These are phyloP conservation scores for Eudasyphora cyanicolor DNA, from an alignment of 2,888 invertebrate genomes.

Conservation along the genomic window DNA sequence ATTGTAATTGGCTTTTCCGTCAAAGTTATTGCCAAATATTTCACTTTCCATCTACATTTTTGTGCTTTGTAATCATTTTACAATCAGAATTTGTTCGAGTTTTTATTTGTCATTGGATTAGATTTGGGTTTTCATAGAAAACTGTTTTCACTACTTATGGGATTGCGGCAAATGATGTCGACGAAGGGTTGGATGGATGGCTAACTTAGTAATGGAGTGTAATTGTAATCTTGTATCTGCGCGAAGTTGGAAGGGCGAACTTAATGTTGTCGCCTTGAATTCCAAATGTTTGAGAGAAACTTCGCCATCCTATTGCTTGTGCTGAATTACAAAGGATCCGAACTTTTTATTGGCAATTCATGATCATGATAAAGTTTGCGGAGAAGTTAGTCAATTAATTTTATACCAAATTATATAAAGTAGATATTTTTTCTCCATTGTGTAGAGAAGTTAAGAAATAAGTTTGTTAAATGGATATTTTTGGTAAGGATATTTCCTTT, in stretches of 20 bases:
- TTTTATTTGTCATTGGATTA: not conserved
- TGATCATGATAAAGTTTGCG: not conserved
- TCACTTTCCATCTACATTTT: not conserved
- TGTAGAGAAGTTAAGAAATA: no score
- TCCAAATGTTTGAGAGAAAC: not conserved
- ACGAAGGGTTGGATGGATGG: no score
- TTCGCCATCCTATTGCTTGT: not conserved
- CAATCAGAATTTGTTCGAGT: conserved; percentile 26
- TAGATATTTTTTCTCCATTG: not conserved
- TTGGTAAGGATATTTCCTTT: no score
- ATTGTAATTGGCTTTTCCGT: conserved; percentile 23
- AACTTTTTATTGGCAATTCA: conserved; percentile 11
- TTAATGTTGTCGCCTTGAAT: not conserved
- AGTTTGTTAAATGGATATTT: no score
- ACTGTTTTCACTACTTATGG: not conserved
- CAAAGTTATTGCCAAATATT: conserved; percentile 25
- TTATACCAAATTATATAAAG: not conserved
- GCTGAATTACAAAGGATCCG: not conserved
- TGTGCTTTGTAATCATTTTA: conserved; percentile 35
- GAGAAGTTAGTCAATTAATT: not conserved
- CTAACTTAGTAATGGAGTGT: not conserved
- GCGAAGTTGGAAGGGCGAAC: not conserved
- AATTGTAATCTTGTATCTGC: not conserved
- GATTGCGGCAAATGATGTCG: not conserved
- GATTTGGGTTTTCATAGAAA: no score